Percentiles rank a stretch among this genome's conserved stretches.
Evolutionary conservation across 2,113 vertebrate genomes (phyloP).

Genomic region (Cepphus grylle): DNA sequence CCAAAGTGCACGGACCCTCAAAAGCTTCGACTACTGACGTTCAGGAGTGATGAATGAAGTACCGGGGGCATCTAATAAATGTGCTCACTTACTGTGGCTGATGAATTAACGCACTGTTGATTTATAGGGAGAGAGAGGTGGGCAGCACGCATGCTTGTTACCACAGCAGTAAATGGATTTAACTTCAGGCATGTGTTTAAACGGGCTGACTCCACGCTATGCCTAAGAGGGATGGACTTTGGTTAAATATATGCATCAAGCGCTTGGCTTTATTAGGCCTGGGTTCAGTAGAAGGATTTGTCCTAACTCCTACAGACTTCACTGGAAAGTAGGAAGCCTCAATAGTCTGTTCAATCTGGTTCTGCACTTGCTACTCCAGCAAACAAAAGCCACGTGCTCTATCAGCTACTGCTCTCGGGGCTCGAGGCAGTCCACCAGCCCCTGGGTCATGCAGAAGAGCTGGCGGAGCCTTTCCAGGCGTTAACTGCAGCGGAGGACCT

Average conservation of each 20-base stretch:
- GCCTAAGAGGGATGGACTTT: not conserved
- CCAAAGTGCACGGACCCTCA: not conserved
- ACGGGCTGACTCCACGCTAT: not conserved
- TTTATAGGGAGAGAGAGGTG: not conserved
- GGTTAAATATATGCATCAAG: not conserved
- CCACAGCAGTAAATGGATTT: not conserved
- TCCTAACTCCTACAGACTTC: not conserved
- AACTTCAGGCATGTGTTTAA: not conserved
- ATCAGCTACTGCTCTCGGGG: not conserved
- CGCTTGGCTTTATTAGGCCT: not conserved
- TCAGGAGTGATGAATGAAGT: not conserved
- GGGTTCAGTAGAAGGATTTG: not conserved
- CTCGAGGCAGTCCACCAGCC: too few species aligned
- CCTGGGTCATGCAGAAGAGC: not conserved
- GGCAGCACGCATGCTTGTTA: not conserved
- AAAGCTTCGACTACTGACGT: not conserved
- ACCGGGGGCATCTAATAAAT: not conserved
- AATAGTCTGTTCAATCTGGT: not conserved
- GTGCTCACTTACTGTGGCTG: not conserved
- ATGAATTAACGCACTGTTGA: not conserved
- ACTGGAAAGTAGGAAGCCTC: not conserved
- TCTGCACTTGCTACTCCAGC: not conserved
- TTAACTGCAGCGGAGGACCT: not conserved
- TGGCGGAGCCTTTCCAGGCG: not conserved
- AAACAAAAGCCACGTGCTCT: fast-evolving